phyloP scores from a whole-genome alignment of 2,797 vertebrate species.

The Pseudocheirus occidentalis region DNA sequence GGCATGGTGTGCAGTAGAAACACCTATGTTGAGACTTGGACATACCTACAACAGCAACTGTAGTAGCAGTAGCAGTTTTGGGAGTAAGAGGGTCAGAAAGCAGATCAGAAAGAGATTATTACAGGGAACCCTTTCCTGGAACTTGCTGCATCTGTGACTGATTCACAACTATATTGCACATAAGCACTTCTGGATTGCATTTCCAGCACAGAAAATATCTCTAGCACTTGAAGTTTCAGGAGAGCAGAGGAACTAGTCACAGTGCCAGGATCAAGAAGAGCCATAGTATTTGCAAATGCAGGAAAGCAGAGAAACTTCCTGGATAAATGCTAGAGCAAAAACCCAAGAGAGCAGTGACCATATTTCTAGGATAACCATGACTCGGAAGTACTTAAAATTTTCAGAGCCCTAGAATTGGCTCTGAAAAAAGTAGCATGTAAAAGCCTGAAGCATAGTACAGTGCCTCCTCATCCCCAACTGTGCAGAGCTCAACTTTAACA shows the following conservation, averaged over 20 bases:
- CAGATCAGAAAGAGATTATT: not conserved
- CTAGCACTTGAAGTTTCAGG: not conserved
- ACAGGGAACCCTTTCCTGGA: not conserved
- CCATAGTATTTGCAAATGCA: not conserved
- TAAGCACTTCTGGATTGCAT: not conserved
- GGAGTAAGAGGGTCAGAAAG: too few species aligned
- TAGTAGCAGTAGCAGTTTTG: not conserved
- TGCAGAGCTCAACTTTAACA: not conserved
- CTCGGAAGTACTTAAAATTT: not conserved
- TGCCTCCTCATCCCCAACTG: not conserved
- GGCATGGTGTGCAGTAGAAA: not conserved
- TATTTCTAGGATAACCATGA: not conserved
- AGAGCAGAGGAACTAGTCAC: not conserved
- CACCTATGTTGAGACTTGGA: not conserved
- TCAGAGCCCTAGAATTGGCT: not conserved
- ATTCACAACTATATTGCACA: not conserved
- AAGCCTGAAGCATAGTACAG: not conserved
- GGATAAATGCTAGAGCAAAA: not conserved
- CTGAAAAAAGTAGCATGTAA: not conserved
- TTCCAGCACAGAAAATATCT: not conserved
- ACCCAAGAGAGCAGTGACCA: not conserved
- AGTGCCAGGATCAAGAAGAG: not conserved
- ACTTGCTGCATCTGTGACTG: not conserved
- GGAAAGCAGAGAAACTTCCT: not conserved
- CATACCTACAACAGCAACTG: not conserved